Evolutionary conservation across 2,113 vertebrate species (phyloP), one percentile per base, ranked within the genome.

Genomic region (Corydoras maculifer): DNA sequence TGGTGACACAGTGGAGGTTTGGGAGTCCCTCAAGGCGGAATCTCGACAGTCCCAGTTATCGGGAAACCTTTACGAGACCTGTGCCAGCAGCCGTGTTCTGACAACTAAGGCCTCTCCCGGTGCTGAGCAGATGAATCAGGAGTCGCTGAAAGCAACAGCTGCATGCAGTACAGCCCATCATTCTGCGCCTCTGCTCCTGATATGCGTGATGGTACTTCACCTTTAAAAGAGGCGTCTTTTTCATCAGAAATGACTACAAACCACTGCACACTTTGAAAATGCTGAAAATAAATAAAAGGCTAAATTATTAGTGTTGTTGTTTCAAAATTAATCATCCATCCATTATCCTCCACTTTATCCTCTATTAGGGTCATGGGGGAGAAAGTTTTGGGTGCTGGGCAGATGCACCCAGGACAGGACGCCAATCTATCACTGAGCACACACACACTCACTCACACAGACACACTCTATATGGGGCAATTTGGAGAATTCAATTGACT

Each of bases 11-110:
- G 91, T 93, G 0, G 87, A 91, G 0, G 88, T 95, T 53, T 98
- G 96, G 94, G 93, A 96, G 69, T 98, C 93, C 3, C 87, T 98
- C 62, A 90, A 92, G 58, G 89, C 90, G 81, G 93, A 98, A 70
- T 96, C 94, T 72, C 89, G 89, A 76, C 93, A 90, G 82, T 90
- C 90, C 11, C 89, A 92, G 49, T 93, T 94, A 82, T 92, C 92
- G 6, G 92, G 94, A 62, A 98, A 98, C 80, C 90, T 98, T 58
- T 93, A 97, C 29, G 86, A 91, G 72, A 85, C 95, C 80, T 98
- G 95, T 69, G 88, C 90, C 0, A 77, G 88, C 30, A 89, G 83
- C 35, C 85, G 87, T 14, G 78, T 43, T 58, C 77, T 79, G 8
- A 69, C 81, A 73, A 85, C 85, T 61, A 76, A 65, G 64, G 87